Percentiles rank a stretch among this genome's conserved stretches.
Evolutionary conservation across 2,888 invertebrate species (phyloP).

Genomic region (Eudemis profundana): DNA sequence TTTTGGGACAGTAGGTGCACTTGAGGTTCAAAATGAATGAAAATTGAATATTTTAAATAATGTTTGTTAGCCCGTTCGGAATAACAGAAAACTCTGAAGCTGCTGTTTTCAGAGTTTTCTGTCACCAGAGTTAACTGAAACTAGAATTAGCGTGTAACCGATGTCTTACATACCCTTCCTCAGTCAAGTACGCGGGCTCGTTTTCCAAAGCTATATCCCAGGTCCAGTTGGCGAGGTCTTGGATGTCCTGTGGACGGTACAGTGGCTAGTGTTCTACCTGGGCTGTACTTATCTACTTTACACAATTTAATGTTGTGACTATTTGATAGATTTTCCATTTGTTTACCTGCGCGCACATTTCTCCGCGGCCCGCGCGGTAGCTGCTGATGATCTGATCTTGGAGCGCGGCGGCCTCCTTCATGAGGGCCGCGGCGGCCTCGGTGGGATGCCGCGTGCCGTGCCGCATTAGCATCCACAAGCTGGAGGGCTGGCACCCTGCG

Average conservation of each 20-base stretch:
- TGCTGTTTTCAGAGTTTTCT: no score
- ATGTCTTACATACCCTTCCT: constrained; percentile 82
- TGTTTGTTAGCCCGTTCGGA: no score
- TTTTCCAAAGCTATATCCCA: constrained; percentile 83
- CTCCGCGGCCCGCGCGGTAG: constrained; percentile 44
- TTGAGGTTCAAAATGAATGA: no score
- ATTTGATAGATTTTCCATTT: neutral
- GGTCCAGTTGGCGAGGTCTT: constrained; percentile 85
- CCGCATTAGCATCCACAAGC: constrained; percentile 49
- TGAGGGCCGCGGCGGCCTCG: constrained; percentile 23
- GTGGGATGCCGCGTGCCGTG: constrained; percentile 49
- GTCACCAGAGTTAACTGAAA: no score
- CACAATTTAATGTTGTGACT: neutral
- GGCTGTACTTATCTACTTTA: neutral
- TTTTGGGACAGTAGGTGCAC: no score
- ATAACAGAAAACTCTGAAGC: no score
- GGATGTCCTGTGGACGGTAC: constrained; percentile 79
- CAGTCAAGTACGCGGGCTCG: constrained; percentile 79
- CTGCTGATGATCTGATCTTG: constrained; percentile 43
- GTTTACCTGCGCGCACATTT: constrained; percentile 48
- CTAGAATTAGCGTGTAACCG: constrained; percentile 52
- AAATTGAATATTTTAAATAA: no score
- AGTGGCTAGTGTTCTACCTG: neutral
- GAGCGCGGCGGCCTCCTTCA: constrained; percentile 40
- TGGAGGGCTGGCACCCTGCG: constrained; percentile 45